A percentile compares a stretch with the other conserved stretches of the same genome.
Conservation (phyloP, 2,113 vertebrate genomes). For the Mesocricetus auratus region DNA sequence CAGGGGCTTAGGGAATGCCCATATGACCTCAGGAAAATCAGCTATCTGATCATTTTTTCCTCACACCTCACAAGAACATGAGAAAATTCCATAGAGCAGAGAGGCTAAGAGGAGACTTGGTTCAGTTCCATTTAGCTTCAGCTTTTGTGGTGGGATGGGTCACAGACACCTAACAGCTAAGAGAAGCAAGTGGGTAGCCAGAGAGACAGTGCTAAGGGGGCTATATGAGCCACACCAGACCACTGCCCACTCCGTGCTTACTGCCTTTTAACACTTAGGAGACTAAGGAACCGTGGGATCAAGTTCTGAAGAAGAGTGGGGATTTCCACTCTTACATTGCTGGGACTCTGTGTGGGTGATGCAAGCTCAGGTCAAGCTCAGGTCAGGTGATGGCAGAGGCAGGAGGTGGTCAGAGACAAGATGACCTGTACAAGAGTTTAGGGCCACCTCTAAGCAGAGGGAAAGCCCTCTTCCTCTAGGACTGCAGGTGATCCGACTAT, state of each 20-base stretch:
- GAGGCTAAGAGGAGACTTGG: neutral
- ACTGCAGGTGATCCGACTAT: neutral
- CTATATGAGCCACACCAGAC: neutral
- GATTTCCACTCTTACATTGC: fast-evolving
- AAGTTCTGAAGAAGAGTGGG: neutral
- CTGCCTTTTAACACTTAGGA: neutral
- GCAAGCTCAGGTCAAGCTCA: neutral
- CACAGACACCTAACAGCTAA: neutral
- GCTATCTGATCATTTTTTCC: neutral
- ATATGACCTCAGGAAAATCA: neutral
- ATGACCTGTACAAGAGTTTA: neutral
- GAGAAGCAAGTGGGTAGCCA: neutral
- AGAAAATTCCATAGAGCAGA: neutral
- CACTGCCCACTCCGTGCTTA: fast-evolving
- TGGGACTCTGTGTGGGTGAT: neutral
- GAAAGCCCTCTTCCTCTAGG: neutral
- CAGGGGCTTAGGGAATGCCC: neutral
- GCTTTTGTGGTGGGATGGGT: fast-evolving
- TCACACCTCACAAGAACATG: neutral
- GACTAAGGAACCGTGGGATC: neutral
- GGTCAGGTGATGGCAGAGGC: neutral
- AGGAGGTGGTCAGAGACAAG: neutral
- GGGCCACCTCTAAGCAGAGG: neutral
- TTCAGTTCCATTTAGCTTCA: neutral
- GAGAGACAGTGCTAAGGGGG: neutral